Conservation (phyloP, 1,140 invertebrate species). For the Penaeus chinensis region DNA sequence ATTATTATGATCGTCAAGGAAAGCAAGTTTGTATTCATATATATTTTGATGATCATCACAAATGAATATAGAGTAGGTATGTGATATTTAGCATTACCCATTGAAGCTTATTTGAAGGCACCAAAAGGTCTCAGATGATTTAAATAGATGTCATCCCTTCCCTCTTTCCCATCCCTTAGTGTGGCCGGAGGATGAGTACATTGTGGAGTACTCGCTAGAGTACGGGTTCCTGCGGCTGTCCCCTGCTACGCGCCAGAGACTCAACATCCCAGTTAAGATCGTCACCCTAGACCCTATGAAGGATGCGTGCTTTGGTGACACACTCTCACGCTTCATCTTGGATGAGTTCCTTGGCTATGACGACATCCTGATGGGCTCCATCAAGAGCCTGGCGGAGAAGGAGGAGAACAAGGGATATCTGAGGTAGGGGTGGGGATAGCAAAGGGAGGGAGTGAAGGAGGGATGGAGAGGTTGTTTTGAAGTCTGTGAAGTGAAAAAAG, state of each 20-base stretch:
- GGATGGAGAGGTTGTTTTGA: no score
- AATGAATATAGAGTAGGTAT: no score
- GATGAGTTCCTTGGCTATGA: constrained; percentile 96
- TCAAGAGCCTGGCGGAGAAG: constrained; percentile 93
- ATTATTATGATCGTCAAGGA: no score
- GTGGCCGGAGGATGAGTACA: constrained; percentile 92
- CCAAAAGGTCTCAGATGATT: neutral
- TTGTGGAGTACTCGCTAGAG: constrained; percentile 97
- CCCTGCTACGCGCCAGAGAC: constrained; percentile 81
- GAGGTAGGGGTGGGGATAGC: constrained; percentile 71
- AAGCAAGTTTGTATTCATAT: no score
- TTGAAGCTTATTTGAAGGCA: neutral
- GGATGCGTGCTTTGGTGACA: constrained; percentile 93
- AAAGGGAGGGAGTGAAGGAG: no score
- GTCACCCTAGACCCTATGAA: constrained; percentile 89
- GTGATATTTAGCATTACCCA: no score
- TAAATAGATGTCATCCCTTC: constrained; percentile 6
- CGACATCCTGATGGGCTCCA: constrained; percentile 95
- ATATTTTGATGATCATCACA: no score
- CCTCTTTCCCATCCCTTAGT: constrained; percentile 69
- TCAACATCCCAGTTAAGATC: constrained; percentile 93
- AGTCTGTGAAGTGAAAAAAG: no score
- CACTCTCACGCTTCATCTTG: constrained; percentile 88
- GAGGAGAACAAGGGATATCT: constrained; percentile 97
- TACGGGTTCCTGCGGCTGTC: constrained; percentile 95